Conservation (phyloP, 2,113 vertebrate species). For the Mormyrus lacerda region DNA sequence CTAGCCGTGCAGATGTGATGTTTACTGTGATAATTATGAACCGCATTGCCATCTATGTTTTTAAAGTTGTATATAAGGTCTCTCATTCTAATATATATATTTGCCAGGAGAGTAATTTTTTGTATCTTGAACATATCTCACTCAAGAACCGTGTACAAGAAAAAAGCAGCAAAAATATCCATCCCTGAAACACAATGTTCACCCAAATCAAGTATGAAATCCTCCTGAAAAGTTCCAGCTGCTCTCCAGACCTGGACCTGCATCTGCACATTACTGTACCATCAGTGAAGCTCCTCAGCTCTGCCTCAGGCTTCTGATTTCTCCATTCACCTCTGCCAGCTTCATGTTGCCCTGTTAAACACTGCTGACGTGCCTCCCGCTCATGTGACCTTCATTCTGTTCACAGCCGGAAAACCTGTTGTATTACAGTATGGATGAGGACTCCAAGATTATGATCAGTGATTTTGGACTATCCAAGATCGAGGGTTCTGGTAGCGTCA, state of each 20-base stretch:
- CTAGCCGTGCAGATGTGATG: background rate
- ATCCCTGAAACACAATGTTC: background rate
- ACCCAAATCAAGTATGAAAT: background rate
- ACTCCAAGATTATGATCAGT: slow-evolving; percentile 98
- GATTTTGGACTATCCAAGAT: slow-evolving; percentile 96
- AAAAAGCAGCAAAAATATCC: background rate
- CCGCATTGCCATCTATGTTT: background rate
- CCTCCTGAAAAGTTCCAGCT: background rate
- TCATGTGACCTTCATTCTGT: slow-evolving; percentile 9
- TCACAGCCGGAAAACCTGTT: slow-evolving; percentile 89
- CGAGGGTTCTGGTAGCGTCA: slow-evolving; percentile 81
- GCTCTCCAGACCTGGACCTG: background rate
- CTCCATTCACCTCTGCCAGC: background rate
- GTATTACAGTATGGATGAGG: slow-evolving; percentile 91
- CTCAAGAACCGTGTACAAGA: background rate
- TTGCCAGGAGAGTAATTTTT: background rate
- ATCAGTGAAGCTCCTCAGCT: background rate
- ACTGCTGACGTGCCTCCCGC: background rate
- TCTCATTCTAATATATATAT: background rate
- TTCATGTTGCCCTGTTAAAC: background rate
- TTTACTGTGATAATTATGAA: background rate
- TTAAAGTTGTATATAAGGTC: background rate
- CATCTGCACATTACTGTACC: background rate
- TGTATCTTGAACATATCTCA: background rate
- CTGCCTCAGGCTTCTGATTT: background rate